phyloP scores from a whole-genome alignment of 2,113 vertebrate genomes.

The Pandion haliaetus region DNA sequence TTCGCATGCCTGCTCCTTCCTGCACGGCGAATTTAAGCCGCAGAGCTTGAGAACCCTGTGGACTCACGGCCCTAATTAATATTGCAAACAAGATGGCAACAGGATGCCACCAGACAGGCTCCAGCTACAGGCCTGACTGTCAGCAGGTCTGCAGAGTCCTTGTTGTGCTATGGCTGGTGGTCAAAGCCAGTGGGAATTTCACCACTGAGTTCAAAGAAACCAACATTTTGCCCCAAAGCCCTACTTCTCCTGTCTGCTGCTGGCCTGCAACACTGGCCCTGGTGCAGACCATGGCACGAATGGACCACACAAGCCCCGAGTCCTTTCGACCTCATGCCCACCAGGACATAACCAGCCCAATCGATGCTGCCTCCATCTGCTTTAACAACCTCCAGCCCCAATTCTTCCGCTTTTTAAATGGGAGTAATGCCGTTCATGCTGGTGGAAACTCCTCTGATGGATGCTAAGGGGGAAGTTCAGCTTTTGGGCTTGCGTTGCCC shows the following conservation, averaged over 20 bases:
- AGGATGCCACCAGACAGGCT: background rate
- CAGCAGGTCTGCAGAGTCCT: background rate
- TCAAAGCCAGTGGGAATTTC: background rate
- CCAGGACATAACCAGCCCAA: rapidly evolving
- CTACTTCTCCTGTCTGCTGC: background rate
- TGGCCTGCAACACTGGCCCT: rapidly evolving
- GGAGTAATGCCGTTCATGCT: rapidly evolving
- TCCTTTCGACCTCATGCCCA: background rate
- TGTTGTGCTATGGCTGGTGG: rapidly evolving
- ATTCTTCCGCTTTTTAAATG: background rate
- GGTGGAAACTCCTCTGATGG: background rate
- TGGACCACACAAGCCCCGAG: rapidly evolving
- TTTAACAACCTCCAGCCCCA: background rate
- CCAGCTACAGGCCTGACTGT: background rate
- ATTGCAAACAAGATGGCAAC: background rate
- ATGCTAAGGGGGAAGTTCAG: background rate
- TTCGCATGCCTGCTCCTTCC: background rate
- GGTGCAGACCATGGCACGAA: rapidly evolving
- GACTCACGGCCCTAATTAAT: background rate
- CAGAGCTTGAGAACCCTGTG: background rate
- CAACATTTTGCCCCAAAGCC: background rate
- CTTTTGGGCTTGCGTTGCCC: background rate
- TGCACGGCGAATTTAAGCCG: background rate
- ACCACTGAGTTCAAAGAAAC: background rate
- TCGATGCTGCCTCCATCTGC: rapidly evolving